Conservation (phyloP, 2,888 invertebrate species). For the Drosophila birchii region DNA sequence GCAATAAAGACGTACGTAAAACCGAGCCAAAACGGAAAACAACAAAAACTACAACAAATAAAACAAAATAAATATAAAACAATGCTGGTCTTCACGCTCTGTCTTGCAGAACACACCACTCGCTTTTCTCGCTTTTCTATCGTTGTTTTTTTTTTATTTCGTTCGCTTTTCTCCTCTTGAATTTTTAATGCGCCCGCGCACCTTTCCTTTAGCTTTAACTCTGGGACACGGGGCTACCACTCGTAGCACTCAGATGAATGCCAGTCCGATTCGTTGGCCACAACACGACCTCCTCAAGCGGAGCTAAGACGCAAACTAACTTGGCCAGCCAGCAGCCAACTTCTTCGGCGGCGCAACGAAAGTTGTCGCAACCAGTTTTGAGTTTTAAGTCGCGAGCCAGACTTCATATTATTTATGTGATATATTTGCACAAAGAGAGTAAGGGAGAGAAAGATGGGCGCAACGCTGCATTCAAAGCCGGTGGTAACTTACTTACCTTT, state of each 20-base stretch:
- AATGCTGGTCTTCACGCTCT: conserved; percentile 76
- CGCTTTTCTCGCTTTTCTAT: conserved; percentile 35
- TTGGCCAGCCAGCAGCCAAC: conserved; percentile 50
- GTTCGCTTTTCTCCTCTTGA: conserved; percentile 28
- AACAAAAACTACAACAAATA: conserved; percentile 29
- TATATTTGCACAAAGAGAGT: conserved; percentile 7
- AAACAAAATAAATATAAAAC: conserved; percentile 48
- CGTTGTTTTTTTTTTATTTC: background rate
- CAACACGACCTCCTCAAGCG: conserved; percentile 58
- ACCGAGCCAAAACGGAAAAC: conserved; percentile 4
- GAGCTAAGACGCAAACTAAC: conserved; percentile 66
- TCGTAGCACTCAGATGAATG: background rate
- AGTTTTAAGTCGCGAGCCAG: conserved; percentile 4
- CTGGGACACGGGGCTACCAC: background rate
- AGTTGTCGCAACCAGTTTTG: conserved; percentile 70
- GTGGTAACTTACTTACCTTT: conserved; percentile 29
- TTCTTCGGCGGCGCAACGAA: conserved; percentile 67
- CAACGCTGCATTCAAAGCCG: conserved; percentile 22
- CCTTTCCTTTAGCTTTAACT: conserved; percentile 16
- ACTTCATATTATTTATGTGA: conserved; percentile 9
- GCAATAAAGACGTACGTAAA: conserved; percentile 1
- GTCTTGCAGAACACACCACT: conserved; percentile 75
- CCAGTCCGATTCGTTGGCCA: conserved; percentile 6
- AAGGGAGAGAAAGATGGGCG: background rate
- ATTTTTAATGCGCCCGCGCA: conserved; percentile 41